Percentiles rank a stretch among this genome's conserved stretches.
These are phyloP conservation scores for Lysiphlebus fabarum DNA, from an alignment of 1,140 invertebrate species.

Conservation along the genomic window DNA sequence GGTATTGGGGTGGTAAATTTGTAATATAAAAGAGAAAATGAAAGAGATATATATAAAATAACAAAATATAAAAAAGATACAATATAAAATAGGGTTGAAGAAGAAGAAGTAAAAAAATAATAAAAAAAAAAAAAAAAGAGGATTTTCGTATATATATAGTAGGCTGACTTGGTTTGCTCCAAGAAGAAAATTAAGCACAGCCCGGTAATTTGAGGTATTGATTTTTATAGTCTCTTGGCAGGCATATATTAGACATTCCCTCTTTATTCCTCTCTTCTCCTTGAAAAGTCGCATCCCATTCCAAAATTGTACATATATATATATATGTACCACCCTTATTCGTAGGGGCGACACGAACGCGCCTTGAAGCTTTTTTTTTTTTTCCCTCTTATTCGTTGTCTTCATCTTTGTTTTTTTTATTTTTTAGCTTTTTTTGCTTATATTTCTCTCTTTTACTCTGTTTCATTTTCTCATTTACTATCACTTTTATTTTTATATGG, in stretches of 20 bases:
- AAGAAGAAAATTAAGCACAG: conserved; percentile 56
- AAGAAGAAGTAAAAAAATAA: conserved; percentile 4
- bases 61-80: conserved; percentile 18
- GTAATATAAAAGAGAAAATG: no score
- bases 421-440: conserved; percentile 5
- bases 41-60: no score
- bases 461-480: conserved; percentile 7
- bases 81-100: not conserved
- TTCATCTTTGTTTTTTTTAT: conserved; percentile 21
- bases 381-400: conserved; percentile 21
- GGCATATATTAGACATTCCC: conserved; percentile 52
- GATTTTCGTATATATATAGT: conserved; percentile 18
- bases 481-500: conserved; percentile 7
- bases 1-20: no score
- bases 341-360: conserved; percentile 23
- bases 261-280: conserved; percentile 22
- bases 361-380: conserved; percentile 15
- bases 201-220: conserved; percentile 58
- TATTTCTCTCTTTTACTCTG: conserved; percentile 4
- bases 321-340: conserved; percentile 33
- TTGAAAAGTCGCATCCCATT: conserved; percentile 22
- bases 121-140: not conserved
- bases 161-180: conserved; percentile 34
- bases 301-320: conserved; percentile 5
- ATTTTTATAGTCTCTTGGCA: conserved; percentile 57